Evolutionary conservation across 2,113 vertebrate genomes (phyloP).

Genomic region (Rhineura floridana): DNA sequence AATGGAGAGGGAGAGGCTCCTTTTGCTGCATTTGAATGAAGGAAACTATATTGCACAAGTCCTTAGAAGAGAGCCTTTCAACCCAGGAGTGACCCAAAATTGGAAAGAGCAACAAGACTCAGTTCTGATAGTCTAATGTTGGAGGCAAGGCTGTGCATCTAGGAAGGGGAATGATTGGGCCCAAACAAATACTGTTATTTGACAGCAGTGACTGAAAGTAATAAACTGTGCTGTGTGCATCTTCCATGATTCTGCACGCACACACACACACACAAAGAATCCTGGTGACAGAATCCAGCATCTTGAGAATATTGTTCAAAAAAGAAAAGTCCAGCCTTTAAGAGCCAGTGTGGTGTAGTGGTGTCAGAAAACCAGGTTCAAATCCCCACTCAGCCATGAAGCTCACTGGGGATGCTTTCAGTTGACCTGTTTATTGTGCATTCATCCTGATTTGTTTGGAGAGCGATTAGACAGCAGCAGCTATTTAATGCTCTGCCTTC

Average conservation of each 20-base stretch:
- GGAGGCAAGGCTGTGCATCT: background rate
- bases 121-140: no score
- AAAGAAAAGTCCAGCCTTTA: background rate
- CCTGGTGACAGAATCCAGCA: background rate
- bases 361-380: background rate
- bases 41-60: background rate
- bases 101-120: background rate
- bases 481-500: no score
- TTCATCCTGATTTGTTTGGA: no score
- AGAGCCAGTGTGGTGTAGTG: background rate
- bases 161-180: accelerated
- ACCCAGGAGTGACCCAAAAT: background rate
- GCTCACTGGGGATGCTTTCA: no score
- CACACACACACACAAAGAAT: background rate
- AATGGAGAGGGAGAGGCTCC: background rate
- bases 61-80: background rate
- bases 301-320: background rate
- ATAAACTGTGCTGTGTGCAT: background rate
- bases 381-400: background rate
- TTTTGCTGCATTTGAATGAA: slow-evolving; percentile 17
- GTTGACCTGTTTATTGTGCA: no score
- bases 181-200: no score
- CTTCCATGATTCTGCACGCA: background rate
- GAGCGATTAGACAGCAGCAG: no score
- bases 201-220: background rate